Percentiles rank a stretch among this genome's conserved stretches.
These are phyloP conservation scores for Hucho hucho DNA, from an alignment of 2,113 vertebrate genomes.

Conservation along the genomic window DNA sequence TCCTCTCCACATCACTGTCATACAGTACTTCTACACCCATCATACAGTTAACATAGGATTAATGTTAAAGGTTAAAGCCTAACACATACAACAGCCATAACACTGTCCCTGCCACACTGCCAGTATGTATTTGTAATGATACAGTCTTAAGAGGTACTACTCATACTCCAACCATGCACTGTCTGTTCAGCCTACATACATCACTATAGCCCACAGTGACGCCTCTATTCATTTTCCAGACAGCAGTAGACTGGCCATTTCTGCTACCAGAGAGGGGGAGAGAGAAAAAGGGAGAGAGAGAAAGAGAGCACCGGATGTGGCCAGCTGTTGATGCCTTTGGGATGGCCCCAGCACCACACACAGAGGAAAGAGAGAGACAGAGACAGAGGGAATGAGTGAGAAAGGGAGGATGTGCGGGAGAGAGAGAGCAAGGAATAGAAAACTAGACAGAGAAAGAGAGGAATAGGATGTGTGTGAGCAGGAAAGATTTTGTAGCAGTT, in stretches of 20 bases:
- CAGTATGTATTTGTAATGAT: neutral
- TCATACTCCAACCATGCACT: no score
- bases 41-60: neutral
- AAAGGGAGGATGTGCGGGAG: neutral
- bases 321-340: conserved; percentile 1
- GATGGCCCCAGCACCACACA: neutral
- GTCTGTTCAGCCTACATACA: neutral
- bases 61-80: no score
- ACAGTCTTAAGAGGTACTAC: neutral
- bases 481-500: neutral
- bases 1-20: no score
- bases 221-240: neutral
- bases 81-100: neutral
- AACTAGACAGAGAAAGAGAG: neutral
- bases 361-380: conserved; percentile 4
- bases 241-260: no score
- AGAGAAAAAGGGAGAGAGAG: neutral
- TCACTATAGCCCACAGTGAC: neutral
- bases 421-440: conserved; percentile 1
- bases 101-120: neutral
- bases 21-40: neutral
- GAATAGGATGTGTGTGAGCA: neutral
- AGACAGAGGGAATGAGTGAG: conserved; percentile 3
- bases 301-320: neutral
- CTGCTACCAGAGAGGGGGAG: neutral